Evolutionary conservation across 2,113 vertebrate species (phyloP).

Genomic region (Dasyurus viverrinus): DNA sequence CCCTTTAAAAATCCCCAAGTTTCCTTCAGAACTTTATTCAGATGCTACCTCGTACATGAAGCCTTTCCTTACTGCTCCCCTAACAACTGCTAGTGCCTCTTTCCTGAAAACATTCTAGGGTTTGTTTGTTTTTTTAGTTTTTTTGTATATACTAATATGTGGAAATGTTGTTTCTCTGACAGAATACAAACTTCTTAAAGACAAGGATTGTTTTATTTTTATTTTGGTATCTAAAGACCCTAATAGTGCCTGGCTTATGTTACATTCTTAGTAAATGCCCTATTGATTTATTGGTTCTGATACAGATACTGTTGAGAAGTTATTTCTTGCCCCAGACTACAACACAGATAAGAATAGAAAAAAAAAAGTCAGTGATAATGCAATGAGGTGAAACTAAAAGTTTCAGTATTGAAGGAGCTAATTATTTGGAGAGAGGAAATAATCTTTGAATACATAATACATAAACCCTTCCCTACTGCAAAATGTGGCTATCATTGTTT

Average conservation of each 20-base stretch:
- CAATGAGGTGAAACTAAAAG: not conserved
- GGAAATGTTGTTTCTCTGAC: not conserved
- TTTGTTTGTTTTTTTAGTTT: not conserved
- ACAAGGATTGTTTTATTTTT: not conserved
- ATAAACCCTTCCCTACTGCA: not conserved
- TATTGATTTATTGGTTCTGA: not conserved
- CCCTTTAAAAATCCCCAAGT: not conserved
- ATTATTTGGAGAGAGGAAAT: not conserved
- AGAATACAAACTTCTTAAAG: not conserved
- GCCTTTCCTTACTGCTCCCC: not conserved
- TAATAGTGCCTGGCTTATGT: not conserved
- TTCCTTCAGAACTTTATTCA: not conserved
- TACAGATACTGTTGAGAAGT: not conserved
- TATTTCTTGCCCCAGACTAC: not conserved
- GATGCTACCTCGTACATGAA: not conserved
- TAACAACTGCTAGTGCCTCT: not conserved
- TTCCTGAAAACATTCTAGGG: not conserved
- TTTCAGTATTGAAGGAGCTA: not conserved
- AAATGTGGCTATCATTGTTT: fast-evolving
- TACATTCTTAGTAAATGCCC: not conserved
- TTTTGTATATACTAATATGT: not conserved
- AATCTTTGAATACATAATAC: too few relatives aligned
- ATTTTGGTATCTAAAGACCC: not conserved
- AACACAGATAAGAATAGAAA: not conserved
- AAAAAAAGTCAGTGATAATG: too few relatives aligned